Conservation (phyloP, 1,140 invertebrate genomes). For the Dinothrombium tinctorium region DNA sequence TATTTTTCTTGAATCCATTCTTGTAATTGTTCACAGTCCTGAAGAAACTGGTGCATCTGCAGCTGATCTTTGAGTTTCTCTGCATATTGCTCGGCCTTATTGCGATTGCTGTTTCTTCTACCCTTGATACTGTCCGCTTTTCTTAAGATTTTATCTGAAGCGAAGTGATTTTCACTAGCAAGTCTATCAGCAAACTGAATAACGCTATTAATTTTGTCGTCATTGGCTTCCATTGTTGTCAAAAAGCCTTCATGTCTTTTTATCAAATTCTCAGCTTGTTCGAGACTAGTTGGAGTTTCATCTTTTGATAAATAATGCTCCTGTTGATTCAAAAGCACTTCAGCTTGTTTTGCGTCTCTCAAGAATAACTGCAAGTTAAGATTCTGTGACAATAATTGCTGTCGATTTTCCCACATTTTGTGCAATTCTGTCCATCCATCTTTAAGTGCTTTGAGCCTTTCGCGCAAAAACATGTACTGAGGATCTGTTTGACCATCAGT, state of each 20-base stretch:
- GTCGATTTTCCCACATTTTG: conserved; percentile 98
- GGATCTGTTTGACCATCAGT: conserved; percentile 65
- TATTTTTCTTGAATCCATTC: conserved; percentile 99
- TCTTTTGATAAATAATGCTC: conserved; percentile 84
- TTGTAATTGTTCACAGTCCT: conserved; percentile 74
- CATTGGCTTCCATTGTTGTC: conserved; percentile 98
- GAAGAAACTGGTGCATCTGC: conserved; percentile 82
- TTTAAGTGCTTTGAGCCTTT: conserved; percentile 82
- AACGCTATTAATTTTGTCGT: conserved; percentile 92
- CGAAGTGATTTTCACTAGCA: conserved; percentile 63
- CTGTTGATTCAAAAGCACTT: conserved; percentile 89
- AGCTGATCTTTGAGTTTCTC: conserved; percentile 82
- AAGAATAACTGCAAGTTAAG: conserved; percentile 85
- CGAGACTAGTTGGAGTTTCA: conserved; percentile 74
- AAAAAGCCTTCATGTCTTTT: conserved; percentile 96
- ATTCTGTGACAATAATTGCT: conserved; percentile 76
- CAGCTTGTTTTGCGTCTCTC: conserved; percentile 86
- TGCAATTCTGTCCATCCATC: conserved; percentile 97
- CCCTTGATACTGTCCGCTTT: conserved; percentile 84
- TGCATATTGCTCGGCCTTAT: conserved; percentile 66
- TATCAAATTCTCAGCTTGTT: conserved; percentile 88
- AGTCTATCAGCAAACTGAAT: conserved; percentile 73
- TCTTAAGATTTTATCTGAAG: conserved; percentile 77
- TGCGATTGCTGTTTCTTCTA: conserved; percentile 56
- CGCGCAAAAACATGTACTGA: conserved; percentile 95